Percentiles rank a stretch among this genome's conserved stretches.
Conservation (phyloP, 2,113 vertebrate genomes). For the Otolemur garnettii region DNA sequence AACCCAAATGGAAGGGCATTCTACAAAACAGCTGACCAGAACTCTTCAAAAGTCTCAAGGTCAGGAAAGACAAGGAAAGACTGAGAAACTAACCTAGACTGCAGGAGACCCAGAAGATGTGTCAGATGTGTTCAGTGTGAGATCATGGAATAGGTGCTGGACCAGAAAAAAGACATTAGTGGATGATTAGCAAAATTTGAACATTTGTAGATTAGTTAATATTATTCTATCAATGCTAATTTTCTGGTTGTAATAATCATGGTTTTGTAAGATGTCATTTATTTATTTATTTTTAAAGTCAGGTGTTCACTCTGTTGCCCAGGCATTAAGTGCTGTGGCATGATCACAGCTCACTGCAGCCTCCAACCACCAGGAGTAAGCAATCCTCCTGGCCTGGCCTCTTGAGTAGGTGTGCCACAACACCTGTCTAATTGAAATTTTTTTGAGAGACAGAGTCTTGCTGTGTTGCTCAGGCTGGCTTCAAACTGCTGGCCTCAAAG, state of each 20-base stretch:
- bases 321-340: too few species aligned
- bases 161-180: slow-evolving; percentile 23
- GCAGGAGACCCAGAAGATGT: not conserved
- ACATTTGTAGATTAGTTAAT: slow-evolving; percentile 10
- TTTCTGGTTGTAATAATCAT: slow-evolving; percentile 18
- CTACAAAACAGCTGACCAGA: not conserved
- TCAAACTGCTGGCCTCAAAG: too few species aligned
- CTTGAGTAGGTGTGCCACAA: too few species aligned
- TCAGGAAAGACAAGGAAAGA: slow-evolving; percentile 37
- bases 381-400: too few species aligned
- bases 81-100: not conserved
- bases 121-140: not conserved
- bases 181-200: not conserved
- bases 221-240: not conserved
- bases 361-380: too few species aligned
- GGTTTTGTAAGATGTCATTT: not conserved
- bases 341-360: too few species aligned
- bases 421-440: too few species aligned
- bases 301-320: too few species aligned
- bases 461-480: too few species aligned
- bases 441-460: too few species aligned
- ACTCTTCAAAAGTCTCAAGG: not conserved
- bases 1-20: not conserved
- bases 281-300: too few species aligned
- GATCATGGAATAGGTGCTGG: slow-evolving; percentile 15